A percentile compares a stretch with the other conserved stretches of the same genome.
phyloP scores from a whole-genome alignment of 2,888 invertebrate genomes.

The Cloeon dipterum region DNA sequence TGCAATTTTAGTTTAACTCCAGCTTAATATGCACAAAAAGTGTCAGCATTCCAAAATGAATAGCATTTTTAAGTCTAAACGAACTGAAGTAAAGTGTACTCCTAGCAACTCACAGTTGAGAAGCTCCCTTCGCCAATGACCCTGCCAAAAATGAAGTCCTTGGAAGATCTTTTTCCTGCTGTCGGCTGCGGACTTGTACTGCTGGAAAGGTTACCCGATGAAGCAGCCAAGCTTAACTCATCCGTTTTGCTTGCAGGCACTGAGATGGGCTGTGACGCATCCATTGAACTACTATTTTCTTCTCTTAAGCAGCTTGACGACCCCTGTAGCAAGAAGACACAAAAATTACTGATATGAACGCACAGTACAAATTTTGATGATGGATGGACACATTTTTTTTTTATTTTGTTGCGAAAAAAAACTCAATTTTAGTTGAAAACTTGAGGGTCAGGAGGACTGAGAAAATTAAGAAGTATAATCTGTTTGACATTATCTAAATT shows the following conservation, averaged over 20 bases:
- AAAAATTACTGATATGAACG: no score
- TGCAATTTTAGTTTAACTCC: not conserved
- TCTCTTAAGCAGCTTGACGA: no score
- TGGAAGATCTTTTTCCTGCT: conserved; percentile 43
- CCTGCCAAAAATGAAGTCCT: conserved; percentile 88
- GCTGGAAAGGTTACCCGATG: conserved; percentile 16
- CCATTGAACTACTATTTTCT: no score
- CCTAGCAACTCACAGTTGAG: conserved; percentile 47
- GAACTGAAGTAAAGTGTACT: not conserved
- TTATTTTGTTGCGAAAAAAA: no score
- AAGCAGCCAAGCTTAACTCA: conserved; percentile 22
- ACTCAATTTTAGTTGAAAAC: no score
- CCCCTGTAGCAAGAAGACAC: no score
- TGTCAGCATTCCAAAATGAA: not conserved
- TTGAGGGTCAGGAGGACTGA: no score
- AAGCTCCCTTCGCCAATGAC: conserved; percentile 94
- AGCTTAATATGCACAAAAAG: conserved; percentile 1
- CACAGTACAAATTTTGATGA: no score
- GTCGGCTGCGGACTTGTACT: conserved; percentile 9
- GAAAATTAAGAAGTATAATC: no score
- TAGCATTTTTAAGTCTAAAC: not conserved
- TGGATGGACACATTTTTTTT: no score
- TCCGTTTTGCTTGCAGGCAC: conserved; percentile 24
- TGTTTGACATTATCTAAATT: no score
- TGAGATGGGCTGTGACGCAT: conserved; percentile 15